Base-by-base conservation (phyloP, 2,797 vertebrate species). In the Prunella strophiata region DNA sequence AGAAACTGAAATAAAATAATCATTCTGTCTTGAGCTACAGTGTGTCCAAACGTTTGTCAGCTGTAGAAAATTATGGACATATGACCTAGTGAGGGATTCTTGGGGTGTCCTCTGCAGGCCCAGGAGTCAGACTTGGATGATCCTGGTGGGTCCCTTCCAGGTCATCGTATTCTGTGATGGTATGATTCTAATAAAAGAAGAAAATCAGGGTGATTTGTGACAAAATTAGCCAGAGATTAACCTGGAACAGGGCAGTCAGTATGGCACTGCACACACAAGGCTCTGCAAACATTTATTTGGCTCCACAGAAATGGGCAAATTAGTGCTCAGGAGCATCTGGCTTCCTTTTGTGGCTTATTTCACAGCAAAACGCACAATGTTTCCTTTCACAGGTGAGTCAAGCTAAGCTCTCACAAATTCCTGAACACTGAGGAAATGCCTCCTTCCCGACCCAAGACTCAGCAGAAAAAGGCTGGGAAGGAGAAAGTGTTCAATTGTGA, bases 391-490 rank as follows among this genome's bases (percentile, higher is more conserved):
- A 93, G 91, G 72, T 91, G 81, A 74, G 40, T 15, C 9, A 5
- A 76, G 52, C 42, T n/a, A 92, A 82, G 7, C 25, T 36, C 9
- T 84, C 26, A 32, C 32, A 10, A 10, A 32, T 12, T 91, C 10
- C 65, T 72, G 40, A 62, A 13, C 16, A 0, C 51, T 75, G 71
- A 61, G 78, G 50, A 85, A 86, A 97, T 97, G 97, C 89, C 86
- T 78, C 71, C 63, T 75, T 38, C 93, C 54, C 73, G 0, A 74
- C 36, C 86, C 26, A 96, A 63, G 71, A 9, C 71, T 55, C 4
- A 2, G 9, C 87, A 73, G 75, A 93, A 67, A 85, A 97, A 89
- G 43, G 6, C 11, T 78, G 85, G 86, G 36, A 91, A 93, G 65
- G 81, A 83, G 36, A 84, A 85, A 16, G 29, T 4, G n/a, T 4